Conservation (phyloP, 2,888 invertebrate species). For the Pheosia tremula region DNA sequence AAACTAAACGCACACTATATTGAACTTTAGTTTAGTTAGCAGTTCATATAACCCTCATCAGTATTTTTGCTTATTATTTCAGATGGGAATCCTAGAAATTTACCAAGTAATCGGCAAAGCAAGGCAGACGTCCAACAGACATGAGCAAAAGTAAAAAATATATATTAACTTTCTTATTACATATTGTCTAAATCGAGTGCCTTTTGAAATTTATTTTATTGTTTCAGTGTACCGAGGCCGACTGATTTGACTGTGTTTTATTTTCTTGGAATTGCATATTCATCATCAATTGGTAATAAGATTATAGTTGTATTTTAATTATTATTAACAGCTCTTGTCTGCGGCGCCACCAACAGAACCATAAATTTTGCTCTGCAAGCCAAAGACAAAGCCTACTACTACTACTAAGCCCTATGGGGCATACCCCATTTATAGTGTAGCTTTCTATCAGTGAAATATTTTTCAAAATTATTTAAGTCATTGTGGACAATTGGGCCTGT, state of each 20-base stretch:
- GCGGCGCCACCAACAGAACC: too few relatives aligned
- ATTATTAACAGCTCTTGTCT: too few relatives aligned
- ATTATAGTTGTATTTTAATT: neutral
- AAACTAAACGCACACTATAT: neutral
- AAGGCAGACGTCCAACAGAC: slow-evolving; percentile 38
- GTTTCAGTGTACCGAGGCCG: slow-evolving; percentile 60
- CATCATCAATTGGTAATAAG: slow-evolving; percentile 63
- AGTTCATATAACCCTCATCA: neutral
- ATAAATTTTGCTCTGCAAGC: too few relatives aligned
- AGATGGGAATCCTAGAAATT: slow-evolving; percentile 69
- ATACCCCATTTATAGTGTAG: too few relatives aligned
- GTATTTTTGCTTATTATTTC: slow-evolving; percentile 13
- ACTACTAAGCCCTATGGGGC: too few relatives aligned
- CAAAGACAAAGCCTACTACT: too few relatives aligned
- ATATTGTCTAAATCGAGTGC: too few relatives aligned
- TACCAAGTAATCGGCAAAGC: slow-evolving; percentile 51
- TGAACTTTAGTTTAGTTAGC: neutral
- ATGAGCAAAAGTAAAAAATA: slow-evolving; percentile 48
- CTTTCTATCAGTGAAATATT: too few relatives aligned
- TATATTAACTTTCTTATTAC: too few relatives aligned
- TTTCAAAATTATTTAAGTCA: too few relatives aligned
- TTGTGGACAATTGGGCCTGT: too few relatives aligned
- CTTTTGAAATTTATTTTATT: slow-evolving; percentile 4
- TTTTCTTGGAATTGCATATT: slow-evolving; percentile 70
- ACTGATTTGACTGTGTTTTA: slow-evolving; percentile 68